Evolutionary conservation across 2,797 vertebrate genomes (phyloP), one percentile per base, ranked within the genome.

Genomic region (Aplochiton taeniatus): DNA sequence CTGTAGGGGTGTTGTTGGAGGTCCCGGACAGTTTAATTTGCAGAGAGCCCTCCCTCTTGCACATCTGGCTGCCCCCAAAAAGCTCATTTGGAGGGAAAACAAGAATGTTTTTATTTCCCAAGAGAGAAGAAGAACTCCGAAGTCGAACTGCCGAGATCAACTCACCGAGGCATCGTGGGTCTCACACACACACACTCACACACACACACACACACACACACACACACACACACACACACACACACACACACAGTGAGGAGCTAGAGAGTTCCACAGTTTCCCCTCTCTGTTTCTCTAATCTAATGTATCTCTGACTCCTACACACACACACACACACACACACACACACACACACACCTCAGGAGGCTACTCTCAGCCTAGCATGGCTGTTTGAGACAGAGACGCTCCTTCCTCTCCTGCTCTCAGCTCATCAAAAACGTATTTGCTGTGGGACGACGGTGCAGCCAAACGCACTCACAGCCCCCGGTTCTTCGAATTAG

Each of bases 51-150:
- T 73, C 74, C 74, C 74, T 83, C 74, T 59, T 58, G 73, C 85
- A 90, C 89, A 90, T 90, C 89, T 90, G 88, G 89, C 85, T 80
- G 83, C 83, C 82, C 85, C 85, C 77, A 81, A 73, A 87, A 85
- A 58, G 11, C 80, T 88, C 83, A 88, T 90, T 89, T 90, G 88
- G 82, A 89, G 88, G 84, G 84, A 89, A 88, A 90, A 89, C 89
- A 90, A 89, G 86, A 90, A 89, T 89, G 88, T 89, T 90, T 90
- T 89, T 87, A 89, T 90, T 89, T 90, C 89, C 87, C 89, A 83
- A 83, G 88, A 86, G 89, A 87, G 81, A 82, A 83, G 80, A 86
- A 83, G 87, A 89, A 86, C 86, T 82, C 77, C 14, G 13, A 72
- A 85, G 77, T 82, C 68, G 82, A 85, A 84, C 83, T 83, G 70